Percentiles rank a stretch among this genome's conserved stretches.
These are phyloP conservation scores for Idaea aversata DNA, from an alignment of 2,888 invertebrate species.

Conservation along the genomic window DNA sequence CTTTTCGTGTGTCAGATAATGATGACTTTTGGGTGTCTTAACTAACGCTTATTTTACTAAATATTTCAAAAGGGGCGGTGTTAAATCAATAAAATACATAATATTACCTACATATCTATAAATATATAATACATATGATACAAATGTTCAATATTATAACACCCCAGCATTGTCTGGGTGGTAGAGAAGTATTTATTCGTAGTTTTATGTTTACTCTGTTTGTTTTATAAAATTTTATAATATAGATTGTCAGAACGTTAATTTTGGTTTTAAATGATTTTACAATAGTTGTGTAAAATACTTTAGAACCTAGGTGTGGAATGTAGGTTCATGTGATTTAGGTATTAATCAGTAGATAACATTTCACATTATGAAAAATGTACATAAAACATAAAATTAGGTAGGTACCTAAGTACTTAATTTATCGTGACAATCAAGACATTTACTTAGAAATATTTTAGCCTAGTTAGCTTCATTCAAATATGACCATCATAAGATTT, in stretches of 20 bases:
- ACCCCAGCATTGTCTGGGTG: background rate
- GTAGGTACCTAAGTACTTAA: background rate
- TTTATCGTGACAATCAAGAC: conserved; percentile 10
- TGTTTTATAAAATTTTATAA: background rate
- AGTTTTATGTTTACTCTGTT: background rate
- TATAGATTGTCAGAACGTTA: background rate
- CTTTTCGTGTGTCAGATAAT: conserved; percentile 35
- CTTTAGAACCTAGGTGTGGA: too few relatives aligned
- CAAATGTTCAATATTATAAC: background rate
- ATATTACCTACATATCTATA: conserved; percentile 28
- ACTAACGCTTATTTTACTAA: conserved; percentile 32
- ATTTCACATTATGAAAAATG: background rate
- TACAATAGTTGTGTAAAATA: background rate
- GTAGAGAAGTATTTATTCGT: background rate
- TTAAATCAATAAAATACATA: background rate
- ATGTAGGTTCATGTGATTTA: too few relatives aligned
- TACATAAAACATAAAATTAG: background rate
- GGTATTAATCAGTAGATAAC: background rate
- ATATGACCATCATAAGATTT: conserved; percentile 29
- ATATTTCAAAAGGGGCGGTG: conserved; percentile 17
- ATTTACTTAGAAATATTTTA: conserved; percentile 3
- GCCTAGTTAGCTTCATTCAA: background rate
- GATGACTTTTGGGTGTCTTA: conserved; percentile 33
- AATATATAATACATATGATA: conserved; percentile 15
- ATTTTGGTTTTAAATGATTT: background rate